Conservation (phyloP, 1,140 invertebrate species). For the Apis cerana region DNA sequence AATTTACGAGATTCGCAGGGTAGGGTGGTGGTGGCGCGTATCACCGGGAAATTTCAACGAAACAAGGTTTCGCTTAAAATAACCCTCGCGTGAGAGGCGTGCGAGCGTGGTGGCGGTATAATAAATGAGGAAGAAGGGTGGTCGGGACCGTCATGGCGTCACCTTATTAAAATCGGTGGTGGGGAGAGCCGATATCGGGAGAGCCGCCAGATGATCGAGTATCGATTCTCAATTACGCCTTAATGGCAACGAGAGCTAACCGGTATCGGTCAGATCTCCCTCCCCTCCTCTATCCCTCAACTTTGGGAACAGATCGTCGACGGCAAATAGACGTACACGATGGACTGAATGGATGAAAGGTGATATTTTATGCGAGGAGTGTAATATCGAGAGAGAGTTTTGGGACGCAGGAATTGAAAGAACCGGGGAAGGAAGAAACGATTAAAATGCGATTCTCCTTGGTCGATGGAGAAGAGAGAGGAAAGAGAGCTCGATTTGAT, state of each 20-base stretch:
- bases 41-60: conserved; percentile 32
- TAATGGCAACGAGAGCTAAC: conserved; percentile 56
- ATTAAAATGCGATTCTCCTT: not conserved
- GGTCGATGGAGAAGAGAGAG: not conserved
- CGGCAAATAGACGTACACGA: conserved; percentile 47
- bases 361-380: conserved; percentile 13
- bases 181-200: conserved; percentile 37
- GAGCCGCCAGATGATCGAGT: conserved; percentile 55
- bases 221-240: conserved; percentile 68
- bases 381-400: not conserved
- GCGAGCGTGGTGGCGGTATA: conserved; percentile 39
- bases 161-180: conserved; percentile 61
- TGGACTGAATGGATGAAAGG: not conserved
- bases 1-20: conserved; percentile 15
- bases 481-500: conserved; percentile 36
- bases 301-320: conserved; percentile 52
- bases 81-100: conserved; percentile 35
- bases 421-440: not conserved
- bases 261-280: conserved; percentile 58
- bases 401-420: not conserved
- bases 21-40: not conserved
- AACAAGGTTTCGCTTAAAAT: conserved; percentile 44
- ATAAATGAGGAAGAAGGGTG: conserved; percentile 54
- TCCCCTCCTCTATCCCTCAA: conserved; percentile 31
- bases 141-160: conserved; percentile 32